A percentile compares a stretch with the other conserved stretches of the same genome.
Evolutionary conservation across 2,113 vertebrate genomes (phyloP).

Genomic region (Phrynosoma blainvillii): DNA sequence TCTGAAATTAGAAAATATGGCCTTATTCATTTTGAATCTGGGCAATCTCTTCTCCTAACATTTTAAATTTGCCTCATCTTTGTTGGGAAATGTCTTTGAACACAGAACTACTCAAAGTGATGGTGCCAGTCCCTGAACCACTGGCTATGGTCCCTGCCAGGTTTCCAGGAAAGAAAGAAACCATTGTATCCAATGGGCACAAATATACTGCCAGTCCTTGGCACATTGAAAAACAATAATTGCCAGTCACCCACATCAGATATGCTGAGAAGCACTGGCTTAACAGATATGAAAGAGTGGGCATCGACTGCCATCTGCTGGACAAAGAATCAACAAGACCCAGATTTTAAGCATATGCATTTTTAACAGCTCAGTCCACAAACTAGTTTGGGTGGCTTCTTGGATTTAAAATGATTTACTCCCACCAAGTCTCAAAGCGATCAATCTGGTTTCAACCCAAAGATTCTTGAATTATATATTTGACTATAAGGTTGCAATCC

Average conservation of each 20-base stretch:
- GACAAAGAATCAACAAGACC: not conserved
- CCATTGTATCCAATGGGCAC: too few relatives aligned
- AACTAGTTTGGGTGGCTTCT: not conserved
- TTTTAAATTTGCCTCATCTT: not conserved
- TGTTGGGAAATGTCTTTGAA: not conserved
- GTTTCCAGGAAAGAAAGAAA: too few relatives aligned
- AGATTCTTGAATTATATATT: not conserved
- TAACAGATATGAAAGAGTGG: slow-evolving; percentile 6
- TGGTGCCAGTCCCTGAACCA: too few relatives aligned
- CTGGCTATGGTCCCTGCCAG: too few relatives aligned
- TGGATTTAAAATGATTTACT: slow-evolving; percentile 3
- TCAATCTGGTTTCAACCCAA: not conserved
- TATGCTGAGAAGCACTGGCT: too few relatives aligned
- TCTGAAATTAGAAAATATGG: not conserved
- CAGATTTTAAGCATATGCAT: not conserved
- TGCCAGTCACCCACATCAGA: too few relatives aligned
- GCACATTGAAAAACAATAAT: too few relatives aligned
- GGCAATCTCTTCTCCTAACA: accelerated
- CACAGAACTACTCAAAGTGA: too few relatives aligned
- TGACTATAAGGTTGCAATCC: not conserved
- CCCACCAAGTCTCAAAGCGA: not conserved
- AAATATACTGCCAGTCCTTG: too few relatives aligned
- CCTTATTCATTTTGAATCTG: not conserved
- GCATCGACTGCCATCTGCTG: slow-evolving; percentile 58
- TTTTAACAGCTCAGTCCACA: not conserved